These are phyloP conservation scores for Turdus rufiventris DNA, from an alignment of 2,113 vertebrate genomes.

Conservation along the genomic window DNA sequence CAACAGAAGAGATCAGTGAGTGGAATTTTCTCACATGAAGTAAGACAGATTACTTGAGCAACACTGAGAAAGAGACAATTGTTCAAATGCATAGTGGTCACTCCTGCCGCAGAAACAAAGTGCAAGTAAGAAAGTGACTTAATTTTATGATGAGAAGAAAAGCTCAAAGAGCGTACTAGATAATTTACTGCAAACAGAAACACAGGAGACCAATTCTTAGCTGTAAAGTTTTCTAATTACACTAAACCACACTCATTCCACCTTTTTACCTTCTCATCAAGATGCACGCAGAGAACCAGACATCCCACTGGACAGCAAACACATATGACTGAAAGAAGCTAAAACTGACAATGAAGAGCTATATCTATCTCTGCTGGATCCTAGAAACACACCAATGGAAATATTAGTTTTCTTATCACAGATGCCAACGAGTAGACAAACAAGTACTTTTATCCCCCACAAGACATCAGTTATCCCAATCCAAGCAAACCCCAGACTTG, in stretches of 20 bases:
- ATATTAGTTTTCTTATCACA: conserved; percentile 9
- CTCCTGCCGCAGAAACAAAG: not conserved
- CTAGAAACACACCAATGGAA: not conserved
- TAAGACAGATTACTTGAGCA: not conserved
- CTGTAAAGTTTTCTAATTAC: not conserved
- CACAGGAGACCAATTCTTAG: not conserved
- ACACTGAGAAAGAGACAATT: not conserved
- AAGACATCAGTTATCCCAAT: conserved; percentile 41
- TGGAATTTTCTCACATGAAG: not conserved
- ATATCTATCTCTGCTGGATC: not conserved
- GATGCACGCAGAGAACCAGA: not conserved
- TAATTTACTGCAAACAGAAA: not conserved
- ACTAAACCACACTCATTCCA: not conserved
- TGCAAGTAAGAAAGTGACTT: not conserved
- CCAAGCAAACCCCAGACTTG: conserved; percentile 31
- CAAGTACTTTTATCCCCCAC: not conserved
- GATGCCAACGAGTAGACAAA: conserved; percentile 35
- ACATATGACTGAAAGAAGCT: not conserved
- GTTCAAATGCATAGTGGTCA: not conserved
- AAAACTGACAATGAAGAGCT: not conserved
- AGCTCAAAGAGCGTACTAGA: not conserved
- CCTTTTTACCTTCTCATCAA: conserved; percentile 13
- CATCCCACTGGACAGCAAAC: not conserved
- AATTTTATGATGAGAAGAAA: not conserved
- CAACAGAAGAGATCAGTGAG: not conserved